A percentile compares a stretch with the other conserved stretches of the same genome.
Evolutionary conservation across 2,113 vertebrate genomes (phyloP).

Genomic region (Lampris incognitus): DNA sequence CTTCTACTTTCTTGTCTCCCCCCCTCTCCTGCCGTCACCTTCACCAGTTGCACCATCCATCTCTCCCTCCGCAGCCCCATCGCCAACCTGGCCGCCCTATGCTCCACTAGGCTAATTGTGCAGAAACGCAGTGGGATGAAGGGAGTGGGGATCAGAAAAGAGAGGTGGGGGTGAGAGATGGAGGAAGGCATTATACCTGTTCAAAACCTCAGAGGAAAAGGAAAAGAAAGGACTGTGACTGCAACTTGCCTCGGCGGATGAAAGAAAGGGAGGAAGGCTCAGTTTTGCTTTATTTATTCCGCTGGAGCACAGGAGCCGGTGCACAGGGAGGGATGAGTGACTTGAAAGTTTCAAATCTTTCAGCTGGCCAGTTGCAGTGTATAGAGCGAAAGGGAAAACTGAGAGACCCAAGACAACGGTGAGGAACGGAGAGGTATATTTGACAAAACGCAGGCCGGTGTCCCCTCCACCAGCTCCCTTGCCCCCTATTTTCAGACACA

Average conservation of each 20-base stretch:
- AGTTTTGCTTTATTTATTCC: conserved; percentile 19
- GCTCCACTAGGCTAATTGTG: conserved; percentile 75
- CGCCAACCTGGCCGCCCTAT: conserved; percentile 47
- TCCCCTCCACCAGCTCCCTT: background rate
- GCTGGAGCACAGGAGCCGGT: background rate
- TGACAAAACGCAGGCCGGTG: background rate
- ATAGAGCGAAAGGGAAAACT: background rate
- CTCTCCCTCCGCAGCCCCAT: conserved; percentile 66
- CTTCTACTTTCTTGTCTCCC: conserved; percentile 38
- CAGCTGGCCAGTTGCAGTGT: background rate
- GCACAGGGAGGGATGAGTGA: background rate
- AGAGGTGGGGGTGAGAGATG: conserved; percentile 19
- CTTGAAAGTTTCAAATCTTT: conserved; percentile 6
- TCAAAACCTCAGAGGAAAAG: background rate
- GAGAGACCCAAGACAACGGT: background rate
- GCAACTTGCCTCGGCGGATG: background rate
- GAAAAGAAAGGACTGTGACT: background rate
- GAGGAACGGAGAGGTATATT: background rate
- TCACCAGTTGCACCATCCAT: conserved; percentile 70
- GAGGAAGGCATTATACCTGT: conserved; percentile 15
- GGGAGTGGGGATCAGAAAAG: conserved; percentile 31
- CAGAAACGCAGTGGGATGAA: conserved; percentile 63
- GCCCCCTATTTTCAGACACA: background rate
- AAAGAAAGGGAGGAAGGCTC: conserved; percentile 3
- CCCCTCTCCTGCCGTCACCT: conserved; percentile 69